Conservation (phyloP, 2,113 vertebrate species). For the Elanoides forficatus region DNA sequence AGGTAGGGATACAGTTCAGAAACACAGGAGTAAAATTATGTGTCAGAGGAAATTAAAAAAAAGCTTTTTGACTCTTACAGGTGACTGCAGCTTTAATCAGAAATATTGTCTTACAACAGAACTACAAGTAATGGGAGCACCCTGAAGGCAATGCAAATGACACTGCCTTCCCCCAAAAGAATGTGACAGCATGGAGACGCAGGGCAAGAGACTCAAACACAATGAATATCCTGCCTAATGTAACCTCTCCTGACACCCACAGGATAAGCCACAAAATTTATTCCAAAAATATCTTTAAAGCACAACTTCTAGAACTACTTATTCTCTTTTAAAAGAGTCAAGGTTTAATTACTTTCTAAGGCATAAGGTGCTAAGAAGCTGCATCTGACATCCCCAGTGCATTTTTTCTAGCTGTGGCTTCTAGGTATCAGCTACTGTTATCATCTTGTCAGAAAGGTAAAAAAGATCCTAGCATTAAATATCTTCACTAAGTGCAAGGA, state of each 20-base stretch:
- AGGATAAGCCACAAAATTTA: neutral
- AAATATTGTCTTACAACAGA: neutral
- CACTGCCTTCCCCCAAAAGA: neutral
- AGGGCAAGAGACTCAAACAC: neutral
- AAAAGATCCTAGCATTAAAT: neutral
- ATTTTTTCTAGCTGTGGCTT: neutral
- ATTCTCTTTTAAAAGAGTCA: neutral
- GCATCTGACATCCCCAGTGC: neutral
- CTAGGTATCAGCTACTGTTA: neutral
- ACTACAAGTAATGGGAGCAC: neutral
- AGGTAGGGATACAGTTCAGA: neutral
- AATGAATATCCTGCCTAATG: neutral
- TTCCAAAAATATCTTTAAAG: neutral
- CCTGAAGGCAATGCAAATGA: neutral
- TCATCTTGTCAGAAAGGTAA: neutral
- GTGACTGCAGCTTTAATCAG: neutral
- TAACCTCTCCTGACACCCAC: neutral
- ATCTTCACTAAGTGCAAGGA: neutral
- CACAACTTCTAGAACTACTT: neutral
- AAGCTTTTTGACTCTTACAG: neutral
- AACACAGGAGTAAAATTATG: neutral
- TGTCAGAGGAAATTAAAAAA: neutral
- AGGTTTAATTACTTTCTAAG: neutral
- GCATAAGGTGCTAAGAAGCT: neutral
- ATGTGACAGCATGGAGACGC: neutral